Evolutionary conservation across 30 jellyfish, hydroid and myxozoan species (phyloP).

Genomic region (Cassiopea andromeda): DNA sequence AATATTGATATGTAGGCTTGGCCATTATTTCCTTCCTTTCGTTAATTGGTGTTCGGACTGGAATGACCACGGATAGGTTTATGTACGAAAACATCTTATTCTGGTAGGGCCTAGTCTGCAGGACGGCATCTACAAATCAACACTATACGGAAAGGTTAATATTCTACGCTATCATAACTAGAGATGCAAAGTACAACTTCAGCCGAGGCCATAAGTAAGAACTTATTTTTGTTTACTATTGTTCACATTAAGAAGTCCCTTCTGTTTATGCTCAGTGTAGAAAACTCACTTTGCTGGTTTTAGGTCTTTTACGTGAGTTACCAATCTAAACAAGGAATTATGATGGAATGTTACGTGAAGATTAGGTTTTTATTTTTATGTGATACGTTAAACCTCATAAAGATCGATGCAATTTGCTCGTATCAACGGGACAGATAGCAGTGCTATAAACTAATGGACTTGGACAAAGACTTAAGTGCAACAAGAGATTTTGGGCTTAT

Average conservation of each 20-base stretch:
- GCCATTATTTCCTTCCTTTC: not conserved
- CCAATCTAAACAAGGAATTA: not conserved
- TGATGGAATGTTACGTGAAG: not conserved
- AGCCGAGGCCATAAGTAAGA: conserved; percentile 3
- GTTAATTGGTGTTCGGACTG: not conserved
- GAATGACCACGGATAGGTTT: not conserved
- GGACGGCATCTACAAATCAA: not conserved
- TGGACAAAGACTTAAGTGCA: not conserved
- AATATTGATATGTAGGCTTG: not conserved
- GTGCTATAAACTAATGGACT: not conserved
- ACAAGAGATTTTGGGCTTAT: no score
- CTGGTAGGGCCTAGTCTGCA: not conserved
- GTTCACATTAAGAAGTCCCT: not conserved
- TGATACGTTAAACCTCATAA: no score
- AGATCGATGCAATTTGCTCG: not conserved
- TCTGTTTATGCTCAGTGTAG: not conserved
- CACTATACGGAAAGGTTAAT: not conserved
- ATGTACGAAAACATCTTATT: not conserved
- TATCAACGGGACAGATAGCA: not conserved
- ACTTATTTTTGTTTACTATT: not conserved
- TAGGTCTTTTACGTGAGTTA: not conserved
- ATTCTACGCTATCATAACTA: not conserved
- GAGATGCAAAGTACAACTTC: not conserved
- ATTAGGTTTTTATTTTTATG: no score
- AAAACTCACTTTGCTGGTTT: not conserved